Evolutionary conservation across 2,888 invertebrate genomes (phyloP), one percentile per base, ranked within the genome.

Genomic region (Metallyticus violacea): DNA sequence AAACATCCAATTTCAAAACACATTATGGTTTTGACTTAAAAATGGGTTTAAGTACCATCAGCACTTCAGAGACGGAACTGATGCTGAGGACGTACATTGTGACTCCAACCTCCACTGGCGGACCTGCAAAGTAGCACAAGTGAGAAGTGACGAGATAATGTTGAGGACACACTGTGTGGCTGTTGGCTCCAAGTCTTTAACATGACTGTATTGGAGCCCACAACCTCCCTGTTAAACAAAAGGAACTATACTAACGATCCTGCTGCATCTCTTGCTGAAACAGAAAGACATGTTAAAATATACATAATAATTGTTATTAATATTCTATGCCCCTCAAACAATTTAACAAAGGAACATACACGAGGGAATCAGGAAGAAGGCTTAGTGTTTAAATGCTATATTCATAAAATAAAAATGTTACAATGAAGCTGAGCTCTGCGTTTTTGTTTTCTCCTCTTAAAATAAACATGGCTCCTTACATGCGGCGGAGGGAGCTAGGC

Each of bases 11-110:
- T 85, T 85, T 85, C 85, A 85, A 83, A 85, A 85, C 85, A 85
- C 78, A 85, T 30, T 79, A 85, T 85, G 85, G 78, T 85, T 78
- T 83, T 83, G 83, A 83, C 77, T 78, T 85, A 85, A 77, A 86
- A 86, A 86, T 79, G 81, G 81, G 81, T 76, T 85, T 81, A 87
- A 92, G 93, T 96, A 98, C 98, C 98, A 98, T 98, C 95, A 97
- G 96, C 93, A 98, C 98, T 96, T 98, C 98, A 93, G 98, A 98
- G 94, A 98, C 97, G 93, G 98, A 97, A 95, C 97, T 97, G 96
- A 98, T 98, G 94, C 97, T 97, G 94, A 98, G 96, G 94, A 98
- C 98, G 95, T 97, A 98, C 96, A 98, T 97, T 94, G 98, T 98
- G 94, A 98, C 97, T 93, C 98, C 97, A 93, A 98, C 98, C 93